Evolutionary conservation across 2,888 invertebrate species (phyloP), one percentile per base, ranked within the genome.

Genomic region (Drosophila atripex): DNA sequence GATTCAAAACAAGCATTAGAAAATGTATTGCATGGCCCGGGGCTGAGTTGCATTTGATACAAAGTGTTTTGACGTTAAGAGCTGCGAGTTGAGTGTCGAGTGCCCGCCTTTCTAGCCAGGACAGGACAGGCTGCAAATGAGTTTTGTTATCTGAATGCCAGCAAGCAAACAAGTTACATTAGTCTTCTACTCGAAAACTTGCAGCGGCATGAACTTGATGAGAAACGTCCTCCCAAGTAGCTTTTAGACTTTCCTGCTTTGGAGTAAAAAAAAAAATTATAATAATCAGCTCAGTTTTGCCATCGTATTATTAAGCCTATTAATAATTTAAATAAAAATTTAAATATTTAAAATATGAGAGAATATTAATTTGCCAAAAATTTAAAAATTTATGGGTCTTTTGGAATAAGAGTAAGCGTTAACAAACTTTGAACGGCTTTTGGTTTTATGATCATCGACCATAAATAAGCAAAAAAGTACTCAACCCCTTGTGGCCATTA

Each of bases 1-100:
- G 77, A 88, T 83, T 83, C 80, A 80, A 86, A 84, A 86, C 86
- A 88, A 83, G 86, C 71, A 80, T 85, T 83, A 78, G 82, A 82
- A 85, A 83, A 77, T 83, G 73, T 83, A 85, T 87, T 64, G 86
- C 86, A 64, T 61, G 49, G 55, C 39, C 52, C 52, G 53, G 45
- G 46, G 47, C 43, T 61, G 65, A 23, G 58, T 66, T 84, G 76
- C 87, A 78, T 57, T 80, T 86, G 73, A 77, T 71, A 60, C 72
- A 66, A 76, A 82, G 77, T 82, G 77, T 55, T 65, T 51, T 69
- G 74, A 72, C 78, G 63, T 54, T 53, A 61, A 71, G 47, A 65
- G 66, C 56, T 23, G 1, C 21, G 47, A 51, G 45, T 30, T 32
- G 16, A 28, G 49, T 56, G 39, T 46, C 46, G 39, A 51, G 63